Evolutionary conservation across 30 jellyfish, hydroid and myxozoan species (phyloP).

Genomic region (Hydractinia echinata): DNA sequence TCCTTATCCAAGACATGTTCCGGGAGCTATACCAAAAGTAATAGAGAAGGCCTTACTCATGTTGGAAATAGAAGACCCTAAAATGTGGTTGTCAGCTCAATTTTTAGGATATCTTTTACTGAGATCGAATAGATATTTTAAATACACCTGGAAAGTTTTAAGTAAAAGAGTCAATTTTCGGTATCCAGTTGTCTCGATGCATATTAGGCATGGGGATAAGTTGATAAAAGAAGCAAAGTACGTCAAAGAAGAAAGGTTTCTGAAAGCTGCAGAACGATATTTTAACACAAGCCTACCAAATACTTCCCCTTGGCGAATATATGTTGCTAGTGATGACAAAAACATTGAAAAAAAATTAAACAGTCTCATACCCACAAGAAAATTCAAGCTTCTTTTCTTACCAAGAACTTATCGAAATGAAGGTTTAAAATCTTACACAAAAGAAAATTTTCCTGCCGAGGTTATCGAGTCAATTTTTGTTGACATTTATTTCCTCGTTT

Average conservation of each 20-base stretch:
- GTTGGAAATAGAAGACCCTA: background rate
- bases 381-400: background rate
- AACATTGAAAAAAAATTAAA: background rate
- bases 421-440: conserved; percentile 7
- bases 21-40: conserved; percentile 24
- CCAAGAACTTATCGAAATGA: conserved; percentile 2
- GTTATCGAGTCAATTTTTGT: conserved; percentile 1
- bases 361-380: background rate
- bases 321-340: background rate
- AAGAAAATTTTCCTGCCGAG: background rate
- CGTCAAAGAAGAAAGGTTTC: background rate
- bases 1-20: conserved; percentile 22
- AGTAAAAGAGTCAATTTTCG: background rate
- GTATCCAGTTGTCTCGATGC: conserved; percentile 22
- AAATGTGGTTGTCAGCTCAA: conserved; percentile 26
- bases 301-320: background rate
- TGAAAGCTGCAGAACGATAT: background rate
- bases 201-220: conserved; percentile 26
- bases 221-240: conserved; percentile 10
- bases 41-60: background rate
- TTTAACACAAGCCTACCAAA: conserved; percentile 12
- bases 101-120: conserved; percentile 26
- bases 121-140: conserved; percentile 8
- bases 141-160: background rate
- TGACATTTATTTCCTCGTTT: background rate